Evolutionary conservation across 2,888 invertebrate genomes (phyloP).

Genomic region (Arctia plantaginis): DNA sequence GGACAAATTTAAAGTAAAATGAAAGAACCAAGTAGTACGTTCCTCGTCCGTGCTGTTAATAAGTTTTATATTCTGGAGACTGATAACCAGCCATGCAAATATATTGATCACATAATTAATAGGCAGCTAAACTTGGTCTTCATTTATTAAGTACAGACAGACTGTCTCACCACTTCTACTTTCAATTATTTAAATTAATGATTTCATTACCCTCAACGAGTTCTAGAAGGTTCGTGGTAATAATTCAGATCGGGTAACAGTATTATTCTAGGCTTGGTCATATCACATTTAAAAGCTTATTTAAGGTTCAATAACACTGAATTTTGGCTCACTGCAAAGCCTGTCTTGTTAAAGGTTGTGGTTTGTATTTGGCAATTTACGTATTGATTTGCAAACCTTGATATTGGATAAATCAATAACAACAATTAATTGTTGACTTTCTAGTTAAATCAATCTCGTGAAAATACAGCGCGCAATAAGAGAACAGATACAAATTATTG

Average conservation of each 20-base stretch:
- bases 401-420: background rate
- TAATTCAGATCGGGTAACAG: background rate
- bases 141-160: background rate
- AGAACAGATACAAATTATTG: constrained; percentile 8
- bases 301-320: background rate
- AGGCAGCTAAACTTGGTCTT: too few relatives aligned
- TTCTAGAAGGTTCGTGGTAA: background rate
- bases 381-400: background rate
- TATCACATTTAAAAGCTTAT: background rate
- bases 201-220: background rate
- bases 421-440: background rate
- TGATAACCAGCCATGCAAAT: too few relatives aligned
- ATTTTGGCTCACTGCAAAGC: background rate
- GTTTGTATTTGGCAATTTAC: background rate
- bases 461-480: background rate
- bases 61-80: too few relatives aligned
- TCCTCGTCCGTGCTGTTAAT: too few relatives aligned
- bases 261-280: background rate
- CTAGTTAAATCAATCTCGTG: background rate
- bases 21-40: too few relatives aligned
- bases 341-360: background rate
- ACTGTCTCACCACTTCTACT: background rate
- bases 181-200: background rate
- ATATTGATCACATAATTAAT: too few relatives aligned
- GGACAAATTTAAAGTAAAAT: too few relatives aligned